phyloP scores from a whole-genome alignment of 2,888 invertebrate species.

The Pterostichus madidus region DNA sequence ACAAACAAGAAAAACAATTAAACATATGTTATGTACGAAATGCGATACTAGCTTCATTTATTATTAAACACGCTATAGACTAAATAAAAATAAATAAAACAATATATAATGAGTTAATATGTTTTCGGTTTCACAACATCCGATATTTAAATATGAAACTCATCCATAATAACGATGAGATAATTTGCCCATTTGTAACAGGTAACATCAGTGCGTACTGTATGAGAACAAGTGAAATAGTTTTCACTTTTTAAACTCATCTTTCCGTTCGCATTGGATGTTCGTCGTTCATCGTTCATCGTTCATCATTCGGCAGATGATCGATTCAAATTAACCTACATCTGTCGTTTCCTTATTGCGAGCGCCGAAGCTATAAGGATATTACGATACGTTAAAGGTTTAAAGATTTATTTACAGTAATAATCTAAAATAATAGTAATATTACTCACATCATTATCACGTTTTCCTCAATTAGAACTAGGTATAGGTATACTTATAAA shows the following conservation, averaged over 20 bases:
- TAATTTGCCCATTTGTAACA: background rate
- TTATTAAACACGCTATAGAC: background rate
- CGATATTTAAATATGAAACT: conserved; percentile 5
- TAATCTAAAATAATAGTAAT: too few relatives aligned
- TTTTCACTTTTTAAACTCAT: conserved; percentile 3
- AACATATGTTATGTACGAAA: background rate
- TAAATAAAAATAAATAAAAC: background rate
- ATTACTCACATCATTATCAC: too few relatives aligned
- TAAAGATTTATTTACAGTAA: too few relatives aligned
- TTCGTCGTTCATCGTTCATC: background rate
- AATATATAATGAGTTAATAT: background rate
- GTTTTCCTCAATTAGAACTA: too few relatives aligned
- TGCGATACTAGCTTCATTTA: background rate
- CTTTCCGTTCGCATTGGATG: background rate
- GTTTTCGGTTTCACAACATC: background rate
- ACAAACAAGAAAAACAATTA: background rate
- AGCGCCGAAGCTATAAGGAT: too few relatives aligned
- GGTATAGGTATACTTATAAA: too few relatives aligned
- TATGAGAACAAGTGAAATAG: conserved; percentile 3
- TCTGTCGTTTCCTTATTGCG: conserved; percentile 9
- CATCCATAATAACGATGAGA: background rate
- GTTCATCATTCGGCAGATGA: background rate
- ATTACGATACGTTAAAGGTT: too few relatives aligned
- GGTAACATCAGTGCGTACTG: background rate
- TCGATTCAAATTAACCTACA: conserved; percentile 1